Evolutionary conservation across 2,113 vertebrate species (phyloP).

Genomic region (Macrotis lagotis): DNA sequence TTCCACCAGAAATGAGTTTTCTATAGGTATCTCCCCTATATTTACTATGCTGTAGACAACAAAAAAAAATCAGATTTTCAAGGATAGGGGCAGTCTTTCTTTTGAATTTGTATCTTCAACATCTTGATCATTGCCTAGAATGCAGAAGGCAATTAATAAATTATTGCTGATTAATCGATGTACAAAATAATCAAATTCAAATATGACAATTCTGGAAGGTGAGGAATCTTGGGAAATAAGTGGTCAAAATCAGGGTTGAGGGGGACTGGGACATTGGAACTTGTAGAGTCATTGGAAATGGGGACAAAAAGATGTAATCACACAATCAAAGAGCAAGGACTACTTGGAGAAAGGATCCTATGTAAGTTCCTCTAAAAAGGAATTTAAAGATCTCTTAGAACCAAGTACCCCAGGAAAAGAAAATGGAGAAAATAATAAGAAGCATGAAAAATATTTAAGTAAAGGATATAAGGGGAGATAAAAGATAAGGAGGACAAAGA

Average conservation of each 20-base stretch:
- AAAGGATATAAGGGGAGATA: not conserved
- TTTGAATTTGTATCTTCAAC: not conserved
- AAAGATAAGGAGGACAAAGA: not conserved
- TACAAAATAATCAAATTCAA: constrained; percentile 9
- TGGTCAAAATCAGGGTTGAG: not conserved
- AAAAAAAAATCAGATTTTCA: not conserved
- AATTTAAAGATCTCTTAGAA: not conserved
- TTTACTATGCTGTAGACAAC: not conserved
- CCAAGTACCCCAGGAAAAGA: not conserved
- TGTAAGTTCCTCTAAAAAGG: not conserved
- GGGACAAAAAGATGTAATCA: not conserved
- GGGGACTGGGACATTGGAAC: not conserved
- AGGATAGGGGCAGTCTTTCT: not conserved
- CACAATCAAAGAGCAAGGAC: not conserved
- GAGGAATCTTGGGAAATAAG: not conserved
- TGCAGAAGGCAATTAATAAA: not conserved
- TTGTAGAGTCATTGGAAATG: not conserved
- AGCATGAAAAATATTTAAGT: not conserved
- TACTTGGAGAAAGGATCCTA: not conserved
- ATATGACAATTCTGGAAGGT: not conserved
- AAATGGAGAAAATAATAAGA: not conserved
- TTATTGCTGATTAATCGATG: not conserved
- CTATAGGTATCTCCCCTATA: not conserved
- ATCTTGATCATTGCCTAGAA: not conserved
- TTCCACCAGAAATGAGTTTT: not conserved